Evolutionary conservation across 2,888 invertebrate species (phyloP), one percentile per base, ranked within the genome.

Genomic region (Campopleginae sp.): DNA sequence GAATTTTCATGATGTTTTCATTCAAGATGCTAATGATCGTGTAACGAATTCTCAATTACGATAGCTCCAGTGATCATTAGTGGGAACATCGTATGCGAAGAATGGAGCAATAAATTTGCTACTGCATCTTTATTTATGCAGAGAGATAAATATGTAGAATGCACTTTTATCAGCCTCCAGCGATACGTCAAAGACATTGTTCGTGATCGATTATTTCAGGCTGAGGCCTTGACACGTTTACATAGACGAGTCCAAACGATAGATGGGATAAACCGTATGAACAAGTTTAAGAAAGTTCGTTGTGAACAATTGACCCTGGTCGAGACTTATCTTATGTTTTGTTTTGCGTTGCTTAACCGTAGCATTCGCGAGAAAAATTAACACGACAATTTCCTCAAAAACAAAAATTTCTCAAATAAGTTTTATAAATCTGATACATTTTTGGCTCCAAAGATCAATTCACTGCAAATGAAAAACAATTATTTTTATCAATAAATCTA

Each of bases 181-280:
- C 61, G 63, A 48, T 31, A 14, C 33, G 48, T 65, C 31, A 33
- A 75, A 75, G 19, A 7, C 42, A 54, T 68, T 78, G 42, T 58
- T 58, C 54, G 68, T 68, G 27, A 68, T 78, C 27, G 68, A 78
- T 68, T 68, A 31, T 51, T 44, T 78, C 68, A 54, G 68, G 42
- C 54, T 19, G 17, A 72, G 63, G 63, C 84, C 80, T 80, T 80
- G 80, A 80, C 79, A 80, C 75, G 58, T 83, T 76, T 83, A 44
- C 17, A 65, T 72, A 78, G 46, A 54, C 65, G 33, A 66, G 46
- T 38, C 66, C 23, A 68, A 75, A 51, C 31, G 61, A 70, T 70
- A 75, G 72, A 83, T 79, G 17, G 48, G 72, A 78, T 38, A 75
- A 71, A 31, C 61, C 38, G 38, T 38, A 38, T 63, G 61, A 76